A percentile compares a stretch with the other conserved stretches of the same genome.
These are phyloP conservation scores for Cardinalis cardinalis DNA, from an alignment of 2,113 vertebrate species.

Conservation along the genomic window DNA sequence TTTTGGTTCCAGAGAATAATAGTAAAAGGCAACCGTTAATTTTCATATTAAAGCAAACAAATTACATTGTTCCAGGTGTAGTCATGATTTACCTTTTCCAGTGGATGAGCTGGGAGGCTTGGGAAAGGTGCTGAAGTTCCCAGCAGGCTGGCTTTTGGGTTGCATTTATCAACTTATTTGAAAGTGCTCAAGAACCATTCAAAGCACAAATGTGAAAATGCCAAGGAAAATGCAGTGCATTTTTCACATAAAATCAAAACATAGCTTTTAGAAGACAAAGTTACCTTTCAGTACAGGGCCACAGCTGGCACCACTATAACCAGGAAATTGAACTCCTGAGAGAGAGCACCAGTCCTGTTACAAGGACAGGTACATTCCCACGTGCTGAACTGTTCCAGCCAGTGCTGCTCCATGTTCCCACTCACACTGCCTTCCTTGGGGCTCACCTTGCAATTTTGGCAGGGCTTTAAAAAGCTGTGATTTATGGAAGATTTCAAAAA, in stretches of 20 bases:
- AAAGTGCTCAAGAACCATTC: neutral
- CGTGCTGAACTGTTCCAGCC: neutral
- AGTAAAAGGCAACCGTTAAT: neutral
- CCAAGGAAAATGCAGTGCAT: neutral
- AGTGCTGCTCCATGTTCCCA: neutral
- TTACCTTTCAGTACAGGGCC: neutral
- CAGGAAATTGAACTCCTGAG: neutral
- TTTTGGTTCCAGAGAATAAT: neutral
- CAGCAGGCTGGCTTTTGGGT: neutral
- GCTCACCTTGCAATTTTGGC: neutral
- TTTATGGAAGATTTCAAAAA: slow-evolving; percentile 17
- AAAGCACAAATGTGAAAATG: neutral
- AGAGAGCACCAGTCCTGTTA: neutral
- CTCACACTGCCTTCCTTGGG: neutral
- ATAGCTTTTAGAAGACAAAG: neutral
- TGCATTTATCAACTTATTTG: neutral
- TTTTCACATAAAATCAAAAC: neutral
- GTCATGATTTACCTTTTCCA: neutral
- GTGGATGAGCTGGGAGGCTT: neutral
- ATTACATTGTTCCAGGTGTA: neutral
- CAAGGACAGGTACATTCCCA: neutral
- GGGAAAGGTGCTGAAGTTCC: neutral
- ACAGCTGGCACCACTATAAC: neutral
- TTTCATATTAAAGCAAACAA: neutral
- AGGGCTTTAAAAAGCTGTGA: neutral